Base-by-base conservation (phyloP, 1,140 invertebrate species). In the Drosophila yakuba region DNA sequence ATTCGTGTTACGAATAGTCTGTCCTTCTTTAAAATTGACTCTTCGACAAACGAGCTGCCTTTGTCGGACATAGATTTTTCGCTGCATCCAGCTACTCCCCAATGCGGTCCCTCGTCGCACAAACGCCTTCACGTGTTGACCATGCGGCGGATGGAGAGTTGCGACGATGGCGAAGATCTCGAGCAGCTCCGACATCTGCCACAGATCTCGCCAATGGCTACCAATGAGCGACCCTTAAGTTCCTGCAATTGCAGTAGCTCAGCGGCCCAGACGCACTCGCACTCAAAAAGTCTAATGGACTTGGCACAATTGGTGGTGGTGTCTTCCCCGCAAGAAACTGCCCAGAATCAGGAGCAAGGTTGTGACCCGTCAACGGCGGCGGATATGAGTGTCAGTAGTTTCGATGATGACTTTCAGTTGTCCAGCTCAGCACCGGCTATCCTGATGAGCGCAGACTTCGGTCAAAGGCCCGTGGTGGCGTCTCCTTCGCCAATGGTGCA, bases 21-120 rank as follows among this genome's bases (percentile, higher is more conserved):
- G 39, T 91, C 90, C 17, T 89, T 91, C 32, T 91, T 85, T 35
- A 91, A 91, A 63, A 91, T 91, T 14, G 90, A 91, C 74, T 94
- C 93, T 2, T 93, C 93, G 14, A 95, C 94, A 50, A 95, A 95
- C 91, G 94, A 95, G 90, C 84, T 95, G 73, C 94, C 94, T 38
- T 88, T 95, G 61, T 94, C 94, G 52, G 94, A 94, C 73, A 93
- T 94, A 64, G 88, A 91, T 17, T 92, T 92, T 48, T 88, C 90
- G 0, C 15, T 77, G n/a, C 82, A 74, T n/a, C 82, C 88, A 2
- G 62, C 75, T 12, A 91, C 91, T 14, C 91, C 91, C 3, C 79
- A 91, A 10, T 55, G 68, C 12, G 56, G 52, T 43, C 35, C 43
- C 4, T 25, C 48, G 20, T n/a, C 41, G 0, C 74, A 77, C 43